Evolutionary conservation across 2,113 vertebrate species (phyloP).

Genomic region (Eulemur macaco): DNA sequence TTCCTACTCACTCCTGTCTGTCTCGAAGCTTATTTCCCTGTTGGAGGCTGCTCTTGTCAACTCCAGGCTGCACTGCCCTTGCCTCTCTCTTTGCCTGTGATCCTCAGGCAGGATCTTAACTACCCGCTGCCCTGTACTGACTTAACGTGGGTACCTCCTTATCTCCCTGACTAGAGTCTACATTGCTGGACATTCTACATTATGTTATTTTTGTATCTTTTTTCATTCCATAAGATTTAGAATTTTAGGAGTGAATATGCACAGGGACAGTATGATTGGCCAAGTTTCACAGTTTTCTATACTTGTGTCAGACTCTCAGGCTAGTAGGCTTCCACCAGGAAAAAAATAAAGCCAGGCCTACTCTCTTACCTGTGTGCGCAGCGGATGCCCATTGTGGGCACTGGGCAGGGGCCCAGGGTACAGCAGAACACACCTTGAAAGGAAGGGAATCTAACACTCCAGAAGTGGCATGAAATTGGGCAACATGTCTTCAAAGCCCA

Average conservation of each 20-base stretch:
- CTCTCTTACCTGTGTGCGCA: background rate
- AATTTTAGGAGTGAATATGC: background rate
- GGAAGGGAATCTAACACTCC: background rate
- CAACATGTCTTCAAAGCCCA: background rate
- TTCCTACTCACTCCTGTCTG: background rate
- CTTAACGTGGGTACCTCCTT: background rate
- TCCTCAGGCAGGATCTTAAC: background rate
- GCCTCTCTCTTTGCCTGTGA: background rate
- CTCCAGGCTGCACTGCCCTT: background rate
- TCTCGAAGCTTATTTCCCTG: background rate
- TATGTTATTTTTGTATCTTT: background rate
- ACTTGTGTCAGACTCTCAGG: background rate
- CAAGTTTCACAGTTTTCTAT: background rate
- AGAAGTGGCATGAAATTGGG: background rate
- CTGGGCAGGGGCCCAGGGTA: rapidly evolving
- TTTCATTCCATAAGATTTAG: background rate
- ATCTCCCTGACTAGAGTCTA: background rate
- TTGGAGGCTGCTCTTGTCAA: background rate
- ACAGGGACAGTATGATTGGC: background rate
- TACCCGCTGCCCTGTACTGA: rapidly evolving
- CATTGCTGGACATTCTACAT: background rate
- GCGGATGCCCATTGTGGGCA: background rate
- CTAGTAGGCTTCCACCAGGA: background rate
- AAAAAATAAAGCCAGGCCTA: background rate
- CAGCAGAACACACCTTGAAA: background rate